These are phyloP conservation scores for Sebastes diaconus DNA, from an alignment of 2,797 vertebrate species.

Conservation along the genomic window DNA sequence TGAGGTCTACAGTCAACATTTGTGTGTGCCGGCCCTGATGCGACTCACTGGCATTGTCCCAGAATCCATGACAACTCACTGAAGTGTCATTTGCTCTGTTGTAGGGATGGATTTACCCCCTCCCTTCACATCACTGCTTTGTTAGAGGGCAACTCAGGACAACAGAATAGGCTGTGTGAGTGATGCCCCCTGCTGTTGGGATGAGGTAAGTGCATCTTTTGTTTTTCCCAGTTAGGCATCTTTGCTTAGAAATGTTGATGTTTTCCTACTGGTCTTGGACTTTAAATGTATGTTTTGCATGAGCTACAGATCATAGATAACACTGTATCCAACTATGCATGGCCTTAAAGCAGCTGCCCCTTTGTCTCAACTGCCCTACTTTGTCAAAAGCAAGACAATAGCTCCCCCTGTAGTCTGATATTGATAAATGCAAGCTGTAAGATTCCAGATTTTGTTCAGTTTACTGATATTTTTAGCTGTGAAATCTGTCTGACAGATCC, in stretches of 20 bases:
- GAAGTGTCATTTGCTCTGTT: slow-evolving; percentile 39
- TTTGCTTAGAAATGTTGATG: rapidly evolving
- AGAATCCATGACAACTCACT: slow-evolving; percentile 43
- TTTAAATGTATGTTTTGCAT: not conserved
- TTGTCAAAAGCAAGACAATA: slow-evolving; percentile 43
- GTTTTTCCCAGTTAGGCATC: not conserved
- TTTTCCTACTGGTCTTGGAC: rapidly evolving
- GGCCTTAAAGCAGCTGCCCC: not conserved
- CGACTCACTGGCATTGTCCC: slow-evolving; percentile 17
- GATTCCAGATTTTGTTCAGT: not conserved
- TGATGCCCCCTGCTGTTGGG: slow-evolving; percentile 62
- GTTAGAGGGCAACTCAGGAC: slow-evolving; percentile 53
- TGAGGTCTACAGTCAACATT: slow-evolving; percentile 18
- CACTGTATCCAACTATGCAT: not conserved
- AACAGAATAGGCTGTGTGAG: slow-evolving; percentile 27
- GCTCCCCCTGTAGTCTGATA: slow-evolving; percentile 45
- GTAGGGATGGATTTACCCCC: not conserved
- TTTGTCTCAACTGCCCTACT: not conserved
- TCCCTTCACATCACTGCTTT: slow-evolving; percentile 3
- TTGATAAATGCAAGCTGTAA: slow-evolving; percentile 28
- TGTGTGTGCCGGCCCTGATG: slow-evolving; percentile 25
- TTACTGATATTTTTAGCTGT: slow-evolving; percentile 29
- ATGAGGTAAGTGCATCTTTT: not conserved
- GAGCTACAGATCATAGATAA: not conserved
- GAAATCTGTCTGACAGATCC: slow-evolving; percentile 46